Evolutionary conservation across 1,140 invertebrate genomes (phyloP).

Genomic region (Delia radicum): DNA sequence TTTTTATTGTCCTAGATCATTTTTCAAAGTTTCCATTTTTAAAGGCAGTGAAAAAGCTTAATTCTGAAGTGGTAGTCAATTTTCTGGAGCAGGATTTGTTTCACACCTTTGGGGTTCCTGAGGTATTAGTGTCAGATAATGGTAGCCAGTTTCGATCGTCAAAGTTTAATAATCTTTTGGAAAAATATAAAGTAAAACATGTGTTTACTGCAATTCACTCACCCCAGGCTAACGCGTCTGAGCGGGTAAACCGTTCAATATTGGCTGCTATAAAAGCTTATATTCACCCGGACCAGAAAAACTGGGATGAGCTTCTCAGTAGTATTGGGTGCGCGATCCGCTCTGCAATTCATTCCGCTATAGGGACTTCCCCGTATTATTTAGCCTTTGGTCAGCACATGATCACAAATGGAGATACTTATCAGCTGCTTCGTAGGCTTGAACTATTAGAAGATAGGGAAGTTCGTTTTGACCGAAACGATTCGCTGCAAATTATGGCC

Average conservation of each 20-base stretch:
- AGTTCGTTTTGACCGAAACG: too few relatives aligned
- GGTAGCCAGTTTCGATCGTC: background rate
- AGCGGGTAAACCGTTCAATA: conserved; percentile 23
- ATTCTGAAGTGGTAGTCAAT: background rate
- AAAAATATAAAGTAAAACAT: conserved; percentile 1
- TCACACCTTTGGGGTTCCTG: background rate
- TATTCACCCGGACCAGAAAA: background rate
- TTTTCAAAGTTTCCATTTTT: conserved; percentile 2
- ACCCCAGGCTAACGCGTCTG: conserved; percentile 22
- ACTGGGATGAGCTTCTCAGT: conserved; percentile 4
- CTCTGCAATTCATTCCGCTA: too few relatives aligned
- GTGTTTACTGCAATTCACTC: conserved; percentile 15
- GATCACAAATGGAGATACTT: too few relatives aligned
- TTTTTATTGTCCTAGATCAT: background rate
- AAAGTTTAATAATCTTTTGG: background rate
- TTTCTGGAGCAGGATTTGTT: background rate
- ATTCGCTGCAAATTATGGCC: too few relatives aligned
- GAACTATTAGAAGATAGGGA: too few relatives aligned
- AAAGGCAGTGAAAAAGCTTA: conserved; percentile 19
- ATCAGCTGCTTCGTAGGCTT: too few relatives aligned
- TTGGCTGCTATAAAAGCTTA: background rate
- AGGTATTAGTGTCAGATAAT: background rate
- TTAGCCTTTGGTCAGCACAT: too few relatives aligned
- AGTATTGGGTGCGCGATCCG: conserved; percentile 6
- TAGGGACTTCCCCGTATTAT: too few relatives aligned